These are phyloP conservation scores for Molanna angustata DNA, from an alignment of 2,888 invertebrate genomes.

Conservation along the genomic window DNA sequence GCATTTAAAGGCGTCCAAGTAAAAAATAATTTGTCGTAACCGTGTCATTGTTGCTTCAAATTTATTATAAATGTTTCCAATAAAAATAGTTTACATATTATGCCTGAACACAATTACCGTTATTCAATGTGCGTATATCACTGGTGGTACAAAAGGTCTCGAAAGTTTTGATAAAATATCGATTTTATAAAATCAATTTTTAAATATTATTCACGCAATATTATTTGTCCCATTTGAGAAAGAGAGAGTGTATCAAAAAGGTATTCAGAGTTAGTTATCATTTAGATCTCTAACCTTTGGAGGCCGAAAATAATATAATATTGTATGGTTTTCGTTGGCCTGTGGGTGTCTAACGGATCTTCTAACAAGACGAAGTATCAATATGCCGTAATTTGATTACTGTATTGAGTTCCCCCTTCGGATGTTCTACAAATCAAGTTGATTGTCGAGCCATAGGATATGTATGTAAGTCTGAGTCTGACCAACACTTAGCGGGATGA, in stretches of 20 bases:
- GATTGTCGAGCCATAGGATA: constrained; percentile 14
- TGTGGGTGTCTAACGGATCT: constrained; percentile 27
- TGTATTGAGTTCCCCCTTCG: constrained; percentile 20
- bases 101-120: too few species aligned
- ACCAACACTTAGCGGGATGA: neutral
- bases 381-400: constrained; percentile 29
- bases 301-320: constrained; percentile 26
- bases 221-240: too few species aligned
- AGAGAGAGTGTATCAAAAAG: constrained; percentile 28
- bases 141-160: too few species aligned
- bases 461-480: constrained; percentile 2
- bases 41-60: too few species aligned
- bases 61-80: too few species aligned
- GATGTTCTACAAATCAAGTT: constrained; percentile 21
- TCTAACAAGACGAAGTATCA: constrained; percentile 27
- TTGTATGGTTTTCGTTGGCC: constrained; percentile 20
- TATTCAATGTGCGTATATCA: too few species aligned
- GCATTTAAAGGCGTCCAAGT: too few species aligned
- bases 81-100: too few species aligned
- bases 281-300: constrained; percentile 24
- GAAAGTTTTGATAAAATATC: too few species aligned
- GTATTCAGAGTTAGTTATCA: constrained; percentile 23
- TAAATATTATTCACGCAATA: too few species aligned
- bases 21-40: too few species aligned
- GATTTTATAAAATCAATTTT: too few species aligned